Evolutionary conservation across 2,888 invertebrate species (phyloP).

Genomic region (Caenorhabditis sp.): DNA sequence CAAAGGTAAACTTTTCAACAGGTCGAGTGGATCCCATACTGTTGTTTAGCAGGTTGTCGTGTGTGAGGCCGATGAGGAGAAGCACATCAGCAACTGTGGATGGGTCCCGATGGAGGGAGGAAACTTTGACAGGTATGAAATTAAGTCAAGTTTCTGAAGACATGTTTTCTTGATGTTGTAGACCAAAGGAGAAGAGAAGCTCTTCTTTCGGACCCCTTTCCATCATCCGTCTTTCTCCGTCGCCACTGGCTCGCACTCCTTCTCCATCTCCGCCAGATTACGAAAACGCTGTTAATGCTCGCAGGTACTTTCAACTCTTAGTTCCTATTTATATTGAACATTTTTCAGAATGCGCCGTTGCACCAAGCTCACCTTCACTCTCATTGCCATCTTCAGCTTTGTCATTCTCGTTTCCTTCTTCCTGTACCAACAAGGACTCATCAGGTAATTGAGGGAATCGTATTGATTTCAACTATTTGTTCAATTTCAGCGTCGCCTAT

Average conservation of each 20-base stretch:
- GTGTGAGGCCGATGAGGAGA: conserved; percentile 61
- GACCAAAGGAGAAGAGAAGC: conserved; percentile 69
- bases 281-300: conserved; percentile 61
- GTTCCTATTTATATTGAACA: background rate
- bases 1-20: conserved; percentile 37
- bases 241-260: conserved; percentile 68
- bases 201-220: conserved; percentile 72
- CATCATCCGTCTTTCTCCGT: conserved; percentile 71
- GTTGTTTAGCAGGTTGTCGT: conserved; percentile 61
- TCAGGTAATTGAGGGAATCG: conserved; percentile 54
- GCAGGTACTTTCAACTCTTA: conserved; percentile 38
- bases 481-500: conserved; percentile 60
- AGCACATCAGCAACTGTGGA: conserved; percentile 65
- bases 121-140: conserved; percentile 65
- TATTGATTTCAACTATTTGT: background rate
- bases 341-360: conserved; percentile 59
- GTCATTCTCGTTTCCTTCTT: conserved; percentile 62
- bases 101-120: conserved; percentile 69
- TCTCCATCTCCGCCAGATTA: conserved; percentile 69
- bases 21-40: background rate
- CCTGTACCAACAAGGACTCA: conserved; percentile 65
- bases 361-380: conserved; percentile 61
- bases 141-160: background rate
- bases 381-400: conserved; percentile 61
- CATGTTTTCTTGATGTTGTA: conserved; percentile 18